Conservation (phyloP, 2,888 invertebrate genomes). For the Cryptus viduatorius region DNA sequence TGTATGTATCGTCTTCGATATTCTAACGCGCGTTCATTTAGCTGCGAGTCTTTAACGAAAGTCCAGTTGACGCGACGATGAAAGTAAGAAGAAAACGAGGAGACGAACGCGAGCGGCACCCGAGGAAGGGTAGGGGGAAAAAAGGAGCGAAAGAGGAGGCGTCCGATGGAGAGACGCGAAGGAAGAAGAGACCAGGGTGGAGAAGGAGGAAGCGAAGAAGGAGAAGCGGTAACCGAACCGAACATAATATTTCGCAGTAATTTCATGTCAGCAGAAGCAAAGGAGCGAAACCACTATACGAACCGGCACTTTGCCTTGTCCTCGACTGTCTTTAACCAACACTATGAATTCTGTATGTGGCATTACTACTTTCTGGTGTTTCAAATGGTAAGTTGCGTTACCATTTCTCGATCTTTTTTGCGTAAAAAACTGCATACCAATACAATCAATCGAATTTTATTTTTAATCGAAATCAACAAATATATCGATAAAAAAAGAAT, state of each 20-base stretch:
- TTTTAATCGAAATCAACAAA: no score
- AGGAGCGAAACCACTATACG: conserved; percentile 54
- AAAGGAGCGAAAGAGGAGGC: conserved; percentile 43
- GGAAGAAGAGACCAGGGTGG: conserved; percentile 53
- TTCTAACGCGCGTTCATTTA: background rate
- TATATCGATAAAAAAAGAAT: no score
- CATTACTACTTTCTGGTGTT: conserved; percentile 51
- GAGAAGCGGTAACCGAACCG: conserved; percentile 52
- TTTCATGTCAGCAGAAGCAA: conserved; percentile 76
- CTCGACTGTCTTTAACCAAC: conserved; percentile 37
- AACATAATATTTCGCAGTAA: conserved; percentile 76
- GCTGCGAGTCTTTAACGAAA: background rate
- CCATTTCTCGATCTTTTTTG: conserved; percentile 9
- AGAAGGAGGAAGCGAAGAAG: conserved; percentile 61
- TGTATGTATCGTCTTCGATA: background rate
- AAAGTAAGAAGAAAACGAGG: background rate
- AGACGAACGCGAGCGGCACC: background rate
- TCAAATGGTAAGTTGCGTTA: conserved; percentile 69
- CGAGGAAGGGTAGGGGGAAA: conserved; percentile 41
- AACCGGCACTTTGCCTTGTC: conserved; percentile 40
- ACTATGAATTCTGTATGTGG: conserved; percentile 33
- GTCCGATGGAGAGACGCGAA: conserved; percentile 51
- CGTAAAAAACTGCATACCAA: no score
- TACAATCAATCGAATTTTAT: no score
- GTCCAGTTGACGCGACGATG: conserved; percentile 14